Conservation (phyloP, 2,888 invertebrate genomes). For the Nomada flava region DNA sequence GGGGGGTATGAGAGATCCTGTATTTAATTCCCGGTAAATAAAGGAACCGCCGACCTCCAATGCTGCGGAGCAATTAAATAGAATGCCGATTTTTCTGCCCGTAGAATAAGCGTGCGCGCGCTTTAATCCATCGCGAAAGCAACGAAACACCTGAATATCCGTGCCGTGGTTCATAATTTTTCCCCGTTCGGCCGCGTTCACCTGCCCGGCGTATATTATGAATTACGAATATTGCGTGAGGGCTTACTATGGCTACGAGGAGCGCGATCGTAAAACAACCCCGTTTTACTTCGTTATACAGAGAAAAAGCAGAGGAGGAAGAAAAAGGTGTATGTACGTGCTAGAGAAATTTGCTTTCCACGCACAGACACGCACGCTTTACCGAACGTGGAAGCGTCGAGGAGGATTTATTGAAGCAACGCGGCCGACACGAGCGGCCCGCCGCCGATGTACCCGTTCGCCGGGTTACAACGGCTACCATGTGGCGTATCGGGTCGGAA, state of each 20-base stretch:
- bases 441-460: not conserved
- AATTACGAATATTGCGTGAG: constrained; percentile 56
- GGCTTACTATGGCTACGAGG: not conserved
- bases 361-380: constrained; percentile 39
- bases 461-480: not conserved
- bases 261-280: constrained; percentile 37
- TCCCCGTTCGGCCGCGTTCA: not conserved
- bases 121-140: constrained; percentile 21
- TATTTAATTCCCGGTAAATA: constrained; percentile 45
- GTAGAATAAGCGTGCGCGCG: not conserved
- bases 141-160: constrained; percentile 9
- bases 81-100: constrained; percentile 32
- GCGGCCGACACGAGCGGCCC: not conserved
- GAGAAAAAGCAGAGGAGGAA: not conserved
- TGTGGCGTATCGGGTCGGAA: constrained; percentile 6
- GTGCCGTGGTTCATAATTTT: constrained; percentile 21
- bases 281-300: constrained; percentile 43
- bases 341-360: constrained; percentile 53
- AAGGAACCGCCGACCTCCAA: not conserved
- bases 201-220: constrained; percentile 19
- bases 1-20: not conserved
- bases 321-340: not conserved
- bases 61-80: constrained; percentile 26
- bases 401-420: constrained; percentile 50
- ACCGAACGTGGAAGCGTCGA: constrained; percentile 15